Evolutionary conservation across 2,797 vertebrate genomes (phyloP).

Genomic region (Varecia variegata): DNA sequence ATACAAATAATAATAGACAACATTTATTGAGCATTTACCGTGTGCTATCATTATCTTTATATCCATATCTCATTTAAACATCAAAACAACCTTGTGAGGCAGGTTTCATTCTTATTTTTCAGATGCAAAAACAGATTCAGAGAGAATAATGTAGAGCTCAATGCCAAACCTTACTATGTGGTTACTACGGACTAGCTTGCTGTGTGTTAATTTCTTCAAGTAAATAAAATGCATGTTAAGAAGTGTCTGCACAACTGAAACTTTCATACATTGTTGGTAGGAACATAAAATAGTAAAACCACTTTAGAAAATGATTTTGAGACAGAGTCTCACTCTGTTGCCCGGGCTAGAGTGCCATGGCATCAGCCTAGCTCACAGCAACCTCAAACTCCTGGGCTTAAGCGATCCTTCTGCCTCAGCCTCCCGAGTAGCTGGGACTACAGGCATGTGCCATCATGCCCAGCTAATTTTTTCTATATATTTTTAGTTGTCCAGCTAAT

Average conservation of each 20-base stretch:
- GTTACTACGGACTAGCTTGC: background rate
- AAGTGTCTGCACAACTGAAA: background rate
- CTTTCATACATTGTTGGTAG: background rate
- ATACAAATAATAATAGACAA: background rate
- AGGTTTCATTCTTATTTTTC: constrained; percentile 19
- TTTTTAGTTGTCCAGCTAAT: no score
- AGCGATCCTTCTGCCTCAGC: no score
- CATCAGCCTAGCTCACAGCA: no score
- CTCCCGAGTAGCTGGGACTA: no score
- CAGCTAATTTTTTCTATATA: no score
- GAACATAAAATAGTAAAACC: background rate
- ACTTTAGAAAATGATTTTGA: constrained; percentile 30
- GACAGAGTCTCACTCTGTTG: no score
- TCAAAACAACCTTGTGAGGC: background rate
- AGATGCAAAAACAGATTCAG: background rate
- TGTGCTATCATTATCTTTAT: background rate
- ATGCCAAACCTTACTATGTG: background rate
- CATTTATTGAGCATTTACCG: background rate
- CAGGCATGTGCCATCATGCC: no score
- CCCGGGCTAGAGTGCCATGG: no score
- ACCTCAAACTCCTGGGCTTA: no score
- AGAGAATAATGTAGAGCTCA: background rate
- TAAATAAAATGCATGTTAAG: constrained; percentile 34
- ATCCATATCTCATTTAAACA: constrained; percentile 22
- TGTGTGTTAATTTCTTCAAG: background rate